Conservation (phyloP, 2,113 vertebrate genomes). For the Eudyptes chrysolophus region DNA sequence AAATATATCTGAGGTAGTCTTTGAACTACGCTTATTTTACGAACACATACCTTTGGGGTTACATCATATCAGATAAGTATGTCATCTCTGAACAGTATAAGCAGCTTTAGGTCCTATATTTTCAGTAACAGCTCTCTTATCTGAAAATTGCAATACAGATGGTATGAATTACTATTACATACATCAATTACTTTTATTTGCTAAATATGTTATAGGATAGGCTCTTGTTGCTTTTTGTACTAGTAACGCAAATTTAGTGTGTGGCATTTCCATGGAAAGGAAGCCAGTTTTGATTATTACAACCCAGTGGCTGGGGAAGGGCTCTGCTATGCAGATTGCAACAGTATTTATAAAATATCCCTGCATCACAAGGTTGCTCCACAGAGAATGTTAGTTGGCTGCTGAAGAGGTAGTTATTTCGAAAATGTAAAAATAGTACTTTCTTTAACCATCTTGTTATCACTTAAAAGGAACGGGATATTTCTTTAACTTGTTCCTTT, state of each 20-base stretch:
- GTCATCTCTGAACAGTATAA: constrained; percentile 51
- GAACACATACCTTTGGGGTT: constrained; percentile 54
- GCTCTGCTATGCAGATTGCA: background rate
- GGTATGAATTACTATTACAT: constrained; percentile 62
- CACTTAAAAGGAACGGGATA: background rate
- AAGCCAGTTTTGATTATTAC: background rate
- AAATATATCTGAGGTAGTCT: constrained; percentile 61
- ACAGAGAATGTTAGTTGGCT: background rate
- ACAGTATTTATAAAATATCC: background rate
- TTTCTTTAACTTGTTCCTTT: background rate
- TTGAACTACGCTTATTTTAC: constrained; percentile 67
- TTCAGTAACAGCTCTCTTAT: constrained; percentile 64
- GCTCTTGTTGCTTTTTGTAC: constrained; percentile 10
- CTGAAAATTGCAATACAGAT: constrained; percentile 55
- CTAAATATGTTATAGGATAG: constrained; percentile 11
- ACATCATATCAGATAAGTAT: constrained; percentile 70
- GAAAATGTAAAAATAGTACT: background rate
- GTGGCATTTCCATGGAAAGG: background rate
- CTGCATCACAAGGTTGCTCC: background rate
- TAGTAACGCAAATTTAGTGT: background rate
- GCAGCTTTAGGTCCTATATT: constrained; percentile 59
- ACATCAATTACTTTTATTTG: constrained; percentile 54
- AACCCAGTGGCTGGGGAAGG: background rate
- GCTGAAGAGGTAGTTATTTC: background rate
- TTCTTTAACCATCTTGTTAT: background rate